Evolutionary conservation across 2,797 vertebrate genomes (phyloP).

Genomic region (Falco novaeseelandiae): DNA sequence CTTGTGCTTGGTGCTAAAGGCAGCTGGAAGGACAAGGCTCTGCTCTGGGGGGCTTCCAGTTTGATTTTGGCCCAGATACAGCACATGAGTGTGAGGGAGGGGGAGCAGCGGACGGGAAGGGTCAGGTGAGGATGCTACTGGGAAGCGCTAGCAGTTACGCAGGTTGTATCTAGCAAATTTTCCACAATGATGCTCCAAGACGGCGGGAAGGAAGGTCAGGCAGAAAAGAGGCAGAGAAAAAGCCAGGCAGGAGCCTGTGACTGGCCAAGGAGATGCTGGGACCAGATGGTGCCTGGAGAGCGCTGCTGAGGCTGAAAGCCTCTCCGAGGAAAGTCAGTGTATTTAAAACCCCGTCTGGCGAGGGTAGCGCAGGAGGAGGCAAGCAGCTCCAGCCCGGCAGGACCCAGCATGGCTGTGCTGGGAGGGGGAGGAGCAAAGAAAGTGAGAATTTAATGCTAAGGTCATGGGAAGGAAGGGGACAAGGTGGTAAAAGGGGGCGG

Average conservation of each 20-base stretch:
- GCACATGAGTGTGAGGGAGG: neutral
- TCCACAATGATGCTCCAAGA: neutral
- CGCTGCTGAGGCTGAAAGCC: neutral
- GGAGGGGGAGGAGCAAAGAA: neutral
- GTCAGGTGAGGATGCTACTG: neutral
- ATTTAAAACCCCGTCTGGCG: fast-evolving
- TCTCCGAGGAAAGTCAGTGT: fast-evolving
- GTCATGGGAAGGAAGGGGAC: neutral
- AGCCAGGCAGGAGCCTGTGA: neutral
- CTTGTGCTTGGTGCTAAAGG: neutral
- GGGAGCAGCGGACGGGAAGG: neutral
- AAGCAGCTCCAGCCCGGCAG: neutral
- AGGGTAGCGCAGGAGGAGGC: fast-evolving
- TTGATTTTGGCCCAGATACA: neutral
- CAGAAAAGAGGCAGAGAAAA: neutral
- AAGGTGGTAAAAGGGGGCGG: fast-evolving
- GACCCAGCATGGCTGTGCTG: neutral
- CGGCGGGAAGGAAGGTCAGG: neutral
- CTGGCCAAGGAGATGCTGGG: slow-evolving; percentile 5
- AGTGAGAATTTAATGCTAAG: neutral
- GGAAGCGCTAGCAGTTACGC: fast-evolving
- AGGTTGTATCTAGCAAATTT: neutral
- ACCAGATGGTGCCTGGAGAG: slow-evolving; percentile 35
- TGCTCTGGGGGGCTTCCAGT: neutral
- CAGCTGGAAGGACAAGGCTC: neutral